phyloP scores from a whole-genome alignment of 2,888 invertebrate genomes.

The Lasioglossum figueresi region DNA sequence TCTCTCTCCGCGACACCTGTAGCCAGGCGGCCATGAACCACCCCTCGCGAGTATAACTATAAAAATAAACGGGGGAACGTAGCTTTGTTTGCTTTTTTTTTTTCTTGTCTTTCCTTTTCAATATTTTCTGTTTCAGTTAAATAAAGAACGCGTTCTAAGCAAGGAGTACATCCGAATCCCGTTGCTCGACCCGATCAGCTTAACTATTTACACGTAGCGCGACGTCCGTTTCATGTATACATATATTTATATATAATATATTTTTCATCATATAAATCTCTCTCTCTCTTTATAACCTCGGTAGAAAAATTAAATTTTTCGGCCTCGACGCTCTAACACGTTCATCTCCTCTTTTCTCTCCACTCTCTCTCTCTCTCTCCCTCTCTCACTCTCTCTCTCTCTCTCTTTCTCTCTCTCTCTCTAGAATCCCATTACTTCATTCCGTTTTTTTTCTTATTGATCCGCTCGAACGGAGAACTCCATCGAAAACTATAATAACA shows the following conservation, averaged over 20 bases:
- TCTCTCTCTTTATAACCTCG: slow-evolving; percentile 50
- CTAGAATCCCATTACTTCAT: background rate
- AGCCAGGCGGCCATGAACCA: slow-evolving; percentile 37
- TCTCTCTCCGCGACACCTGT: slow-evolving; percentile 51
- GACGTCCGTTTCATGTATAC: slow-evolving; percentile 34
- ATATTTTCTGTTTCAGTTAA: slow-evolving; percentile 16
- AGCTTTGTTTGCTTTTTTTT: background rate
- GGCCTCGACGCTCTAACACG: slow-evolving; percentile 65
- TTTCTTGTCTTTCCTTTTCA: background rate
- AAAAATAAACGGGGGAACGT: slow-evolving; percentile 62
- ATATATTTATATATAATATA: slow-evolving; percentile 29
- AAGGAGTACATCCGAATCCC: slow-evolving; percentile 26
- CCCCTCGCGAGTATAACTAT: slow-evolving; percentile 41
- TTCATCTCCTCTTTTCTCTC: background rate
- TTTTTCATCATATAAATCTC: slow-evolving; percentile 31
- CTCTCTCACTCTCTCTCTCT: too few relatives aligned
- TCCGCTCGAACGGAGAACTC: slow-evolving; percentile 37
- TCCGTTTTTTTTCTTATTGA: slow-evolving; percentile 15
- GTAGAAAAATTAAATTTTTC: slow-evolving; percentile 71
- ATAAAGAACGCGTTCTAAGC: slow-evolving; percentile 45
- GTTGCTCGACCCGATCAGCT: slow-evolving; percentile 29
- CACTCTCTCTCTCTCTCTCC: background rate
- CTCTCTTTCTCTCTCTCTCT: background rate
- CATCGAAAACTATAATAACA: slow-evolving; percentile 51
- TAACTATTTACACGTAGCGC: slow-evolving; percentile 51